A percentile compares a stretch with the other conserved stretches of the same genome.
These are phyloP conservation scores for Simalia tracyae DNA, from an alignment of 2,797 vertebrate genomes.

Conservation along the genomic window DNA sequence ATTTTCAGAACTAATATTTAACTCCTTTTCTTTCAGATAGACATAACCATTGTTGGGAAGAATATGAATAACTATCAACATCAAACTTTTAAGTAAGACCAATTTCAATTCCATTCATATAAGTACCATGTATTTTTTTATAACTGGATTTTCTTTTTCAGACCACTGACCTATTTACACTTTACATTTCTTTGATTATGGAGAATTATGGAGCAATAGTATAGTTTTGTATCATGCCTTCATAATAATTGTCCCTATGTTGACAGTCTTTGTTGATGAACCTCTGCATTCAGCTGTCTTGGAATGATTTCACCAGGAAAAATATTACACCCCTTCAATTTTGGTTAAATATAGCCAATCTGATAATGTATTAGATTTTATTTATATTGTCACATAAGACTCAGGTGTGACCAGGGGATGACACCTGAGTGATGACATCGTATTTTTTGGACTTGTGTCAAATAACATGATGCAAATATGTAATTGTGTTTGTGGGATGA, in stretches of 20 bases:
- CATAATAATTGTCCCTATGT: no score
- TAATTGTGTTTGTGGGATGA: no score
- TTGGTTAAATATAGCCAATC: background rate
- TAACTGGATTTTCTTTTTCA: background rate
- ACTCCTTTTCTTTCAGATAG: constrained; percentile 66
- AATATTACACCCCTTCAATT: background rate
- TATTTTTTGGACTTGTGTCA: no score
- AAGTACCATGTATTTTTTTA: background rate
- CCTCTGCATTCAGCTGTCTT: background rate
- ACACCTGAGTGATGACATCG: no score
- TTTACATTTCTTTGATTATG: background rate
- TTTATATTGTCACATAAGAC: background rate
- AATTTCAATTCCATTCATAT: background rate
- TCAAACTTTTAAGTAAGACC: constrained; percentile 75
- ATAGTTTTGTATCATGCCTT: no score
- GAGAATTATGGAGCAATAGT: background rate
- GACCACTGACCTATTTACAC: background rate
- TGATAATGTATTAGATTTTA: background rate
- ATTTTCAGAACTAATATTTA: constrained; percentile 27
- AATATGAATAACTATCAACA: constrained; percentile 66
- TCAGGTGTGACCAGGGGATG: no score
- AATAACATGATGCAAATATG: no score
- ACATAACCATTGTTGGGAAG: constrained; percentile 66
- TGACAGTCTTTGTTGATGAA: background rate
- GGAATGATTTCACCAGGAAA: background rate